Conservation (phyloP, 2,888 invertebrate species). For the Gari tellinella region DNA sequence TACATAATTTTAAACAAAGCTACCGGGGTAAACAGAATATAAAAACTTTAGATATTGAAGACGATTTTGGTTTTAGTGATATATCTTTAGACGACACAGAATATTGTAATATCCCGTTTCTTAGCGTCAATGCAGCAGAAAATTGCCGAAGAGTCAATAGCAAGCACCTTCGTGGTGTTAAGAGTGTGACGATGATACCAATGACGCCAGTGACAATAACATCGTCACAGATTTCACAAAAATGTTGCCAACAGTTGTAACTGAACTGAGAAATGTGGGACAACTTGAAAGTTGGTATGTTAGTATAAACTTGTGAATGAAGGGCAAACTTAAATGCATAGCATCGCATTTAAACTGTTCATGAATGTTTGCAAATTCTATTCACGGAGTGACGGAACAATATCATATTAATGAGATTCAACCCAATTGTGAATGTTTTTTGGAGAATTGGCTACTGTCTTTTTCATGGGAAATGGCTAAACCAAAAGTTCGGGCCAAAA, state of each 20-base stretch:
- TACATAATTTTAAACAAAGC: too few species aligned
- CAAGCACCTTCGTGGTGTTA: too few species aligned
- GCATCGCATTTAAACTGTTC: conserved; percentile 6
- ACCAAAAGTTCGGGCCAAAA: conserved; percentile 12
- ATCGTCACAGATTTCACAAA: not conserved
- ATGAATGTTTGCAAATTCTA: conserved; percentile 18
- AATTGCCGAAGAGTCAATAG: not conserved
- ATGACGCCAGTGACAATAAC: not conserved
- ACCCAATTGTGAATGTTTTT: conserved; percentile 18
- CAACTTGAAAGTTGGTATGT: conserved; percentile 1
- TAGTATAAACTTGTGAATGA: not conserved
- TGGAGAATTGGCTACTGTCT: conserved; percentile 33
- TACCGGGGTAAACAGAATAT: too few species aligned
- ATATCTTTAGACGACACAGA: too few species aligned
- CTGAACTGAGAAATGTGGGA: not conserved
- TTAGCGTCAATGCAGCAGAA: not conserved
- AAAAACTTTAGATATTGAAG: too few species aligned
- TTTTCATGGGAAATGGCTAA: conserved; percentile 24
- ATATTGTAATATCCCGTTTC: not conserved
- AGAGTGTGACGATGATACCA: not conserved
- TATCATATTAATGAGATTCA: not conserved
- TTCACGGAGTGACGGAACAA: not conserved
- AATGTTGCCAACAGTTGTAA: not conserved
- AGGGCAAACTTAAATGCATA: not conserved
- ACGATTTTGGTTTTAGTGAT: too few species aligned